A percentile compares a stretch with the other conserved stretches of the same genome.
Conservation (phyloP, 2,113 vertebrate species). For the Centropus bengalensis region DNA sequence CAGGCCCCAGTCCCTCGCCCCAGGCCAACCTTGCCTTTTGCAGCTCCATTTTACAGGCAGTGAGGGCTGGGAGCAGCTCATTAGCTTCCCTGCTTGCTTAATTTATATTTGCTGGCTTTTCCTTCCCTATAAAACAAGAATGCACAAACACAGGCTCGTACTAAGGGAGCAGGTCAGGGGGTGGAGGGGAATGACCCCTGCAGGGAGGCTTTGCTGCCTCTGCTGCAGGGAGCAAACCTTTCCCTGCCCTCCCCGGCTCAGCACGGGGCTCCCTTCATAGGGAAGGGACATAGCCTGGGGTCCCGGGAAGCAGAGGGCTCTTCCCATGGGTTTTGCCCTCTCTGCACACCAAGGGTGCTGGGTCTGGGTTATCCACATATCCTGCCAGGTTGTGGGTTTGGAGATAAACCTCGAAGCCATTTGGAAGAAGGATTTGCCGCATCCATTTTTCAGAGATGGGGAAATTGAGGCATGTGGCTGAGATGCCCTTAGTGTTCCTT, state of each 20-base stretch:
- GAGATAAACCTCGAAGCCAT: neutral
- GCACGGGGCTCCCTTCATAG: rapidly evolving
- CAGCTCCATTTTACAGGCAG: neutral
- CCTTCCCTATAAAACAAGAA: neutral
- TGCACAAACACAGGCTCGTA: neutral
- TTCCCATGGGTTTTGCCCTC: neutral
- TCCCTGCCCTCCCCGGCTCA: neutral
- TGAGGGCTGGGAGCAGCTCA: neutral
- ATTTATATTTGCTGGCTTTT: neutral
- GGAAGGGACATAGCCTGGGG: neutral
- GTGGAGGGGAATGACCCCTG: neutral
- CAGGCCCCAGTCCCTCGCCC: neutral
- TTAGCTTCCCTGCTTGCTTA: neutral
- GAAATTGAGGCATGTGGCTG: neutral
- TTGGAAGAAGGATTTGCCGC: neutral
- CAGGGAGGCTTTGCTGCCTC: neutral
- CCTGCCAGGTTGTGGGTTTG: rapidly evolving
- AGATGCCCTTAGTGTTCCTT: neutral
- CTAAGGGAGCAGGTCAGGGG: neutral
- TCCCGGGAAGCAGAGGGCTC: neutral
- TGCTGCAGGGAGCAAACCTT: neutral
- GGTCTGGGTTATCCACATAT: neutral
- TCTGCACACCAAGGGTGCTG: neutral
- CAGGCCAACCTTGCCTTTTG: neutral
- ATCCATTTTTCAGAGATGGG: no score